Conservation (phyloP, 2,888 invertebrate genomes). For the Xanthia togata region DNA sequence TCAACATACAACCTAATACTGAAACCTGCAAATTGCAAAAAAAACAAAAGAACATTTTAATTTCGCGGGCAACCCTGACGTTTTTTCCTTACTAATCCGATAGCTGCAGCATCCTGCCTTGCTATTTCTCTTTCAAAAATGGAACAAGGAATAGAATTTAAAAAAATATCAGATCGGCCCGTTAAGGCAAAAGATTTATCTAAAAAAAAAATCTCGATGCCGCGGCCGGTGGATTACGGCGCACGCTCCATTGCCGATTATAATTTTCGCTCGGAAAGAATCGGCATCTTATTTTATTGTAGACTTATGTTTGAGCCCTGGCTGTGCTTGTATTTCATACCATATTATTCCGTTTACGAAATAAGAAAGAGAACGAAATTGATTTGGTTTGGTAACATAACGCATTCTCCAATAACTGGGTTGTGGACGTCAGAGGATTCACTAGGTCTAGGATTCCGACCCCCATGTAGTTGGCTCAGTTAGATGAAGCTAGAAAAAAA, state of each 20-base stretch:
- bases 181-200: conserved; percentile 53
- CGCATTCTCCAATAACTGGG: no score
- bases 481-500: no score
- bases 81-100: no score
- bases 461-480: no score
- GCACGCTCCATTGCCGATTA: conserved; percentile 88
- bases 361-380: no score
- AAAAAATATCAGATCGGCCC: conserved; percentile 32
- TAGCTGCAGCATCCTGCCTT: neutral
- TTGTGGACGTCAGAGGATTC: no score
- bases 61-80: no score
- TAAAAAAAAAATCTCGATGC: conserved; percentile 67
- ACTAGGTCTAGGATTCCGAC: no score
- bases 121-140: conserved; percentile 26
- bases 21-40: no score
- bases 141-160: conserved; percentile 17
- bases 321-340: conserved; percentile 17
- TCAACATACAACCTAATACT: no score
- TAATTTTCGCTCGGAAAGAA: conserved; percentile 80
- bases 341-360: neutral
- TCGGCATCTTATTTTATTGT: conserved; percentile 67
- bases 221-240: conserved; percentile 75
- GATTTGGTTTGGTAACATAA: no score
- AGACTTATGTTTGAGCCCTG: neutral
- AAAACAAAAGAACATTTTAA: no score